A percentile compares a stretch with the other conserved stretches of the same genome.
These are phyloP conservation scores for Diorhabda carinulata DNA, from an alignment of 1,140 invertebrate species.

Conservation along the genomic window DNA sequence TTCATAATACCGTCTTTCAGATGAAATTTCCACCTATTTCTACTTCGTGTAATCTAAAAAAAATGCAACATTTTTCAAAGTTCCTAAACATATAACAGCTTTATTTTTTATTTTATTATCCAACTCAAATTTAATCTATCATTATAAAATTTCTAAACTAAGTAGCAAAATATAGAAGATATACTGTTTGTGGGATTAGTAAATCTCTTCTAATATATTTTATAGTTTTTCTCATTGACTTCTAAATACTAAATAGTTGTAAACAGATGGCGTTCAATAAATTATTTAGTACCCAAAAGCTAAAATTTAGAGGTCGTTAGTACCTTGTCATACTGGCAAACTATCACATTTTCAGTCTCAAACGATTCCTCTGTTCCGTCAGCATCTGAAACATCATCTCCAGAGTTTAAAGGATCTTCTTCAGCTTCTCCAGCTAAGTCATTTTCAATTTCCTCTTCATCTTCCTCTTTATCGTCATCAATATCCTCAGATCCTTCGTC, in stretches of 20 bases:
- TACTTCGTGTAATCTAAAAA: conserved; percentile 79
- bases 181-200: no score
- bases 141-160: no score
- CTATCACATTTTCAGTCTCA: conserved; percentile 97
- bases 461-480: conserved; percentile 64
- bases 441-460: conserved; percentile 69
- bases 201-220: no score
- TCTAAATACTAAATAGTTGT: no score
- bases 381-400: conserved; percentile 94
- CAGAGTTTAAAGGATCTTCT: conserved; percentile 87
- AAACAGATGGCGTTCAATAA: no score
- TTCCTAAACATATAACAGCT: no score
- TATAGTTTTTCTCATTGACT: no score
- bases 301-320: no score
- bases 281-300: no score
- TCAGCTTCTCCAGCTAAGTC: conserved; percentile 71
- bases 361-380: conserved; percentile 85
- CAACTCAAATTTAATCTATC: no score
- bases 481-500: conserved; percentile 63
- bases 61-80: background rate
- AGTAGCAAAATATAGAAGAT: no score
- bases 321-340: conserved; percentile 96
- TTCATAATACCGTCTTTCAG: conserved; percentile 99
- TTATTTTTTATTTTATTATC: no score
- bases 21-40: conserved; percentile 99